phyloP scores from a whole-genome alignment of 2,888 invertebrate species.

The Amiota communis region DNA sequence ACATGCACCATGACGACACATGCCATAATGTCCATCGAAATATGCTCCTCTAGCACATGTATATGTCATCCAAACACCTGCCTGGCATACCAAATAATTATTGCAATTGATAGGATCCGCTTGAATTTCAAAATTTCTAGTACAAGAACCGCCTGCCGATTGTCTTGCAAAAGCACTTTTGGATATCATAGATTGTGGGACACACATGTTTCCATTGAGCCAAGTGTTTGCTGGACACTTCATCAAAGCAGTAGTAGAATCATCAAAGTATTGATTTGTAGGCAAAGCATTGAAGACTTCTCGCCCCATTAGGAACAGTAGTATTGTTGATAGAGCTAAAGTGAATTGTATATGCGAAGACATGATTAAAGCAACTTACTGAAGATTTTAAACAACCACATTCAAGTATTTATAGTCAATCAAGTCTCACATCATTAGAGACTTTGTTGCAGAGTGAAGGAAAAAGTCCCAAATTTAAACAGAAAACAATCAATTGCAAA shows the following conservation, averaged over 20 bases:
- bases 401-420: too few species aligned
- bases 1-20: slow-evolving; percentile 43
- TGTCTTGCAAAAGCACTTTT: too few species aligned
- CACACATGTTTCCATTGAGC: slow-evolving; percentile 11
- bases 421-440: too few species aligned
- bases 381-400: too few species aligned
- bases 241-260: too few species aligned
- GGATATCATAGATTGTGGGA: not conserved
- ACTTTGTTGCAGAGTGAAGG: slow-evolving; percentile 30
- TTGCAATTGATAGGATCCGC: slow-evolving; percentile 20
- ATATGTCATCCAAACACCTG: slow-evolving; percentile 36
- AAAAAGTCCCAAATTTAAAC: slow-evolving; percentile 44
- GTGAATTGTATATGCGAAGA: not conserved
- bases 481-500: not conserved
- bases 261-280: too few species aligned
- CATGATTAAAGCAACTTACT: not conserved
- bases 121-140: not conserved
- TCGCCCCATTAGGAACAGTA: not conserved
- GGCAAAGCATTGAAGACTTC: too few species aligned
- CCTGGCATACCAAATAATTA: slow-evolving; percentile 15
- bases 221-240: not conserved
- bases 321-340: slow-evolving; percentile 22
- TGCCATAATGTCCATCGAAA: slow-evolving; percentile 37
- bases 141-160: not conserved
- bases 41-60: slow-evolving; percentile 47